Conservation (phyloP, 64 coral and sea anemone genomes). For the Hydrozoanthus tunicans region DNA sequence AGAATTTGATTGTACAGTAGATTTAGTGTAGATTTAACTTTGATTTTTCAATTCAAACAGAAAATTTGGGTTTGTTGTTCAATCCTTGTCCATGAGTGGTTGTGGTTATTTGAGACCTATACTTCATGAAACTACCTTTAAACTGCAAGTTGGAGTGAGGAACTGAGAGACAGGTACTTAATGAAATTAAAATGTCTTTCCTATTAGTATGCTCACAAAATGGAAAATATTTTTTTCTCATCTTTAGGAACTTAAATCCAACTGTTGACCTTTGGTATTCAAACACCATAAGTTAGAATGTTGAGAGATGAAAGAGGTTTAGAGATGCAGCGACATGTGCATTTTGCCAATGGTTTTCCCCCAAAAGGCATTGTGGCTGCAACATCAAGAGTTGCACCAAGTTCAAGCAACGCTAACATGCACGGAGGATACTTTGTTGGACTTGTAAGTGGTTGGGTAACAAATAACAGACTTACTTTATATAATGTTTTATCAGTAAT, state of each 20-base stretch:
- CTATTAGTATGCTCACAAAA: too few species aligned
- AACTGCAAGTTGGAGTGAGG: too few species aligned
- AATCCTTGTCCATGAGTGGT: too few species aligned
- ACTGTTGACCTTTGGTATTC: neutral
- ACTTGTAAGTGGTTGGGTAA: slow-evolving; percentile 59
- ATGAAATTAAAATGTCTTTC: too few species aligned
- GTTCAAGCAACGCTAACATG: slow-evolving; percentile 49
- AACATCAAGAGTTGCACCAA: slow-evolving; percentile 19
- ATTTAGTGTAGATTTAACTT: too few species aligned
- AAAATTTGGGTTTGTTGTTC: too few species aligned
- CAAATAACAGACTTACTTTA: neutral
- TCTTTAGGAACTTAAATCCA: slow-evolving; percentile 9
- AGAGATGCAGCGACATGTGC: slow-evolving; percentile 57
- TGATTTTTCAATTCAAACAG: too few species aligned
- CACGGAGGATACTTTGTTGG: slow-evolving; percentile 67
- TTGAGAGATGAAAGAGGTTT: slow-evolving; percentile 39
- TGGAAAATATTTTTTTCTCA: neutral
- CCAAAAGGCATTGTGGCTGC: slow-evolving; percentile 72
- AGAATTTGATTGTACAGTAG: too few species aligned
- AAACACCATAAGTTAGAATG: slow-evolving; percentile 10
- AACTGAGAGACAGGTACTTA: too few species aligned
- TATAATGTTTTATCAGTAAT: neutral
- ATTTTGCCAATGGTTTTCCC: slow-evolving; percentile 97
- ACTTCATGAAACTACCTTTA: too few species aligned
- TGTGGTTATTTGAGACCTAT: too few species aligned